These are phyloP conservation scores for Limnothrissa miodon DNA, from an alignment of 2,113 vertebrate genomes.

Conservation along the genomic window DNA sequence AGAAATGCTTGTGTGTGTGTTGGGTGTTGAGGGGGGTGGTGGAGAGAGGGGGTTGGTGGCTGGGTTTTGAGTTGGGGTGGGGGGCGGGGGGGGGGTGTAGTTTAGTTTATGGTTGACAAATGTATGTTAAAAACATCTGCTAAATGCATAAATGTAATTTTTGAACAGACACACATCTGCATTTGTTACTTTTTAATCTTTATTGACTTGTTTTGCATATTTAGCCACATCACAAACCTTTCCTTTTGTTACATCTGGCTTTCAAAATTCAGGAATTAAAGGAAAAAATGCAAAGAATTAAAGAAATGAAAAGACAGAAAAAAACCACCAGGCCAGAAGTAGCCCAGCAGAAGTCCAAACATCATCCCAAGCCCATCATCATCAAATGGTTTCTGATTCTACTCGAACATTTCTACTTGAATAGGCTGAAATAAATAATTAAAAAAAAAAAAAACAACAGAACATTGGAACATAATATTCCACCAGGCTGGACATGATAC, in stretches of 20 bases:
- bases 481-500: not conserved
- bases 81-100: too few relatives aligned
- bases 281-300: conserved; percentile 7
- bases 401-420: not conserved
- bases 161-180: not conserved
- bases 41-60: too few relatives aligned
- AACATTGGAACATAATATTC: not conserved
- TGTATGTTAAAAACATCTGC: too few relatives aligned
- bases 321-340: not conserved
- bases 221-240: conserved; percentile 11
- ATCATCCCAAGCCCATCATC: not conserved
- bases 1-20: too few relatives aligned
- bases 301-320: conserved; percentile 8
- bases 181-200: conserved; percentile 7
- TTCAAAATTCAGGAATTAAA: conserved; percentile 14
- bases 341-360: not conserved
- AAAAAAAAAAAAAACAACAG: not conserved
- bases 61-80: too few relatives aligned
- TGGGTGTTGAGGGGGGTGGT: too few relatives aligned
- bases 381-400: not conserved
- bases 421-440: not conserved
- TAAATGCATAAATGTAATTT: too few relatives aligned
- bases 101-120: too few relatives aligned
- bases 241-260: not conserved
- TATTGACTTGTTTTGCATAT: conserved; percentile 31